Base-by-base conservation (phyloP, 2,113 vertebrate genomes). In the Rhadina sibilatrix region DNA sequence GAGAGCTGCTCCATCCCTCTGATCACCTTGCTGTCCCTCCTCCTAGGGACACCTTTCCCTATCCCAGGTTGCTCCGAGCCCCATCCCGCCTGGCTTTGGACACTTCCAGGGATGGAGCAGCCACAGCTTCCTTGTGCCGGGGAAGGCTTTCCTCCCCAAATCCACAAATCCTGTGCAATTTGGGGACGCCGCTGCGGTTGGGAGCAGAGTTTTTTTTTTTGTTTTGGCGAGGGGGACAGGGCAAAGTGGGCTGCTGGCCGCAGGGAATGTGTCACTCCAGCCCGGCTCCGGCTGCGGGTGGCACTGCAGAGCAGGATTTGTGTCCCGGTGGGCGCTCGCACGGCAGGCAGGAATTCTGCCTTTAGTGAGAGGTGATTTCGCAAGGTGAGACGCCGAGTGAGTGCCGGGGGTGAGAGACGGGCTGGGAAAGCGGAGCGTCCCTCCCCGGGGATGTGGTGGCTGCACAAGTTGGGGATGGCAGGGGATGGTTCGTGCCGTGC, bases 231-330 rank as follows among this genome's bases (percentile, higher is more conserved):
- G 50, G 50, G 38, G 56, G 14, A 22, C 9, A 2, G 1, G 0
- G 1, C 5, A 1, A 15, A 50, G 13, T 1, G 4, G 6, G 53
- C 2, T 37, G 0, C 1, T 0, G 12, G 2, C 52, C 15, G 87
- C 90, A 15, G 90, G 25, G 83, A 8, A 25, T 0, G 57, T 33
- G 76, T 20, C 50, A 2, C 1, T 8, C 1, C 42, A 28, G 92
- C 31, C 57, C 2, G 23, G 88, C 42, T n/a, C 28, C 14, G 96
- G 8, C 95, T 91, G 96, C 54, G 87, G 94, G 91, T 92, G 96
- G 96, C 96, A 96, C 59, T 89, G 93, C 76, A 1, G 96, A 95
- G 96, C 92, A 76, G 90, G 4, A 2, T 8, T 78, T 22, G 42
- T 10, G 54, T 49, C n/a, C 54, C 9, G 35, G 44, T 14, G 78